A percentile compares a stretch with the other conserved stretches of the same genome.
phyloP scores from a whole-genome alignment of 2,888 invertebrate species.

The Pseudococcus viburni region DNA sequence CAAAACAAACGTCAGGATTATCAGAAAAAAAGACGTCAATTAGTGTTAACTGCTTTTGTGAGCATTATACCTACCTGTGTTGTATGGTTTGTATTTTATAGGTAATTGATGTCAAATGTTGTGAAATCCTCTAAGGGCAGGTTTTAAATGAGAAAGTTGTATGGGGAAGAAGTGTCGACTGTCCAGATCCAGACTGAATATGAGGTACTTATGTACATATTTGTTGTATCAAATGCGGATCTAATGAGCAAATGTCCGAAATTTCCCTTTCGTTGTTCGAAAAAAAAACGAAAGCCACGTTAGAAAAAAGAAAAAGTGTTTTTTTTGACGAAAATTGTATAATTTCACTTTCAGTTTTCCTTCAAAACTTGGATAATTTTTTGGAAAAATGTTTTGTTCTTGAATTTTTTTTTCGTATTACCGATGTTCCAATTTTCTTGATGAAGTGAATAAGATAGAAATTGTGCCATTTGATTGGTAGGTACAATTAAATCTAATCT shows the following conservation, averaged over 20 bases:
- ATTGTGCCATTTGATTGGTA: not conserved
- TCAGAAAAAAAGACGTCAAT: not conserved
- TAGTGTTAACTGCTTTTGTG: slow-evolving; percentile 2
- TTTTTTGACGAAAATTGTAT: no score
- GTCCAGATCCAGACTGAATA: not conserved
- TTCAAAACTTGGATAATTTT: no score
- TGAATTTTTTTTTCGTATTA: no score
- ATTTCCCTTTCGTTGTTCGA: no score
- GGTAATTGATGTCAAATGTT: not conserved
- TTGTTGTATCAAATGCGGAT: no score
- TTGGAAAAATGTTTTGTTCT: no score
- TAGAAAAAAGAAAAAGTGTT: no score
- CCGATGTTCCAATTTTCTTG: not conserved
- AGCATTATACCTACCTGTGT: not conserved
- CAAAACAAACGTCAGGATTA: not conserved
- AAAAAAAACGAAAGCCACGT: no score
- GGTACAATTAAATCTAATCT: not conserved
- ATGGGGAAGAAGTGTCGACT: not conserved
- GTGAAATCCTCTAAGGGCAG: not conserved
- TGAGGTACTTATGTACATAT: no score
- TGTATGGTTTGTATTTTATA: not conserved
- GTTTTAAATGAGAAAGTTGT: slow-evolving; percentile 6
- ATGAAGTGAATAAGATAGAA: not conserved
- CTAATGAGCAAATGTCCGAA: no score
- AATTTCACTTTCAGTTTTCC: no score